A percentile compares a stretch with the other conserved stretches of the same genome.
Conservation (phyloP, 2,888 invertebrate genomes). For the Agrilus biguttatus region DNA sequence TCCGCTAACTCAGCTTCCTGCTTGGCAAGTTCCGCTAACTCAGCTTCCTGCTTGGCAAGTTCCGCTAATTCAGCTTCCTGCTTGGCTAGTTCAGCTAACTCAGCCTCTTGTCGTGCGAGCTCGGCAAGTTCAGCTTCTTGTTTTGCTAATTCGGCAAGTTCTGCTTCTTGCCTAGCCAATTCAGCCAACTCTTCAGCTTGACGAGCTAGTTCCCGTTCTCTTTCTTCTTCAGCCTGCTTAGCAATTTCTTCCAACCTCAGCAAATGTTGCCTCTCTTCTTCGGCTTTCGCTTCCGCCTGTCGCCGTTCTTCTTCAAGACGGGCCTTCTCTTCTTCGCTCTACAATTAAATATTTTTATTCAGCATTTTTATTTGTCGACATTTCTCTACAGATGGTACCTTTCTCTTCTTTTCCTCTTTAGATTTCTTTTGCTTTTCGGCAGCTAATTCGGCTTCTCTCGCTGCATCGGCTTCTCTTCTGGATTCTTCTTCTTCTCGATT, state of each 20-base stretch:
- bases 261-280: slow-evolving; percentile 33
- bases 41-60: slow-evolving; percentile 36
- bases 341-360: slow-evolving; percentile 7
- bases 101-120: slow-evolving; percentile 37
- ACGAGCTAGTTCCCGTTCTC: slow-evolving; percentile 51
- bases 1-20: slow-evolving; percentile 51
- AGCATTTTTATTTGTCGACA: no score
- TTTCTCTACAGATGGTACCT: no score
- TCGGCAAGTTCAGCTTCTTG: slow-evolving; percentile 41
- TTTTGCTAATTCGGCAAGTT: slow-evolving; percentile 42
- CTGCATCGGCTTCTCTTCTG: slow-evolving; percentile 35
- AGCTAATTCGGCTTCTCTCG: slow-evolving; percentile 36
- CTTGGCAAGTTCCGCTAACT: slow-evolving; percentile 30
- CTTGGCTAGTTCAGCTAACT: slow-evolving; percentile 31
- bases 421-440: slow-evolving; percentile 20
- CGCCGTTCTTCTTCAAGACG: slow-evolving; percentile 36
- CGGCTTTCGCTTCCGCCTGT: slow-evolving; percentile 26
- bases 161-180: slow-evolving; percentile 43
- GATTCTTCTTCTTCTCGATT: slow-evolving; percentile 34
- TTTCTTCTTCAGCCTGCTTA: slow-evolving; percentile 46
- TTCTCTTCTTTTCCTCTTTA: no score
- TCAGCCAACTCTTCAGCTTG: slow-evolving; percentile 37
- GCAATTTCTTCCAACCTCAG: slow-evolving; percentile 43
- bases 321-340: slow-evolving; percentile 35
- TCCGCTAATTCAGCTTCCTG: slow-evolving; percentile 52